Evolutionary conservation across 2,113 vertebrate genomes (phyloP).

Genomic region (Anarrhichthys ocellatus): DNA sequence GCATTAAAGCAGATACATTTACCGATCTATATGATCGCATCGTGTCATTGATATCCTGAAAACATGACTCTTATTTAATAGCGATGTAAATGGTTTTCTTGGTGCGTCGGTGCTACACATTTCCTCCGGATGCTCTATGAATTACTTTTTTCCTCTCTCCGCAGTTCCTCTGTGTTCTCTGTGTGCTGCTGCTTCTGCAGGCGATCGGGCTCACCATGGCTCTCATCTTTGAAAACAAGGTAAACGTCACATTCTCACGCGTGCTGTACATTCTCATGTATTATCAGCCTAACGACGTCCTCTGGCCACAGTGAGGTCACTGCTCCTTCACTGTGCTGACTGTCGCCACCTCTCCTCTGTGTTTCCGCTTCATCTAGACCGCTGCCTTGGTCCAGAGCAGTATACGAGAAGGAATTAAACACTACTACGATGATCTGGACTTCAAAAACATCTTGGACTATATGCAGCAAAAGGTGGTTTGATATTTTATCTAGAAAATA

Average conservation of each 20-base stretch:
- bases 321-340: neutral
- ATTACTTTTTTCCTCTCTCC: neutral
- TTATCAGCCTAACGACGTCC: neutral
- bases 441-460: slow-evolving; percentile 96
- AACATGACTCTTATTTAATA: too few relatives aligned
- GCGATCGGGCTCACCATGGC: slow-evolving; percentile 83
- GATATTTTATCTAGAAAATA: neutral
- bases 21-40: too few relatives aligned
- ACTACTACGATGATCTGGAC: slow-evolving; percentile 94
- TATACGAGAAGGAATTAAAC: slow-evolving; percentile 90
- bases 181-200: slow-evolving; percentile 86
- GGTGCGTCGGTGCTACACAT: neutral
- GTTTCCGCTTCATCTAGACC: slow-evolving; percentile 76
- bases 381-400: slow-evolving; percentile 87
- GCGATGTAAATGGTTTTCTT: too few relatives aligned
- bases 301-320: neutral
- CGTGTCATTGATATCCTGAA: too few relatives aligned
- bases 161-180: slow-evolving; percentile 91
- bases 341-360: neutral
- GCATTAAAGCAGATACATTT: too few relatives aligned
- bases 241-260: slow-evolving; percentile 40
- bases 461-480: slow-evolving; percentile 89
- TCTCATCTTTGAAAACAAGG: slow-evolving; percentile 89
- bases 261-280: neutral
- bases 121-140: neutral